Percentiles rank a stretch among this genome's conserved stretches.
Conservation (phyloP, 2,888 invertebrate genomes). For the Stenodema calcarata region DNA sequence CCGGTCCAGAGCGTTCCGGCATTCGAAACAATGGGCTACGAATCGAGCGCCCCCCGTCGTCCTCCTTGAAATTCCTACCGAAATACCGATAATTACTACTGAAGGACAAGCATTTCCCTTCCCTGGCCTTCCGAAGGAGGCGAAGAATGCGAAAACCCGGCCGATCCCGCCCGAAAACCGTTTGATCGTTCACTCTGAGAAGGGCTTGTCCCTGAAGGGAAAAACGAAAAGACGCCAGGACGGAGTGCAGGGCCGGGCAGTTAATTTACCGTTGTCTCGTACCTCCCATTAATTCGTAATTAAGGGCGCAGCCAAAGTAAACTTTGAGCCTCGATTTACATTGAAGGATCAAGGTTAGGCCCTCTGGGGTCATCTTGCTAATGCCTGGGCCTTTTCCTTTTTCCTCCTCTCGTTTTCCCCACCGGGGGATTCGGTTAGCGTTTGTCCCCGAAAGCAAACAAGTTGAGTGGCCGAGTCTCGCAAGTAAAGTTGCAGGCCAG, state of each 20-base stretch:
- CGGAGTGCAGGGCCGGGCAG: background rate
- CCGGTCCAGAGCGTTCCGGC: background rate
- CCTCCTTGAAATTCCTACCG: slow-evolving; percentile 7
- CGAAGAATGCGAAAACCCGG: background rate
- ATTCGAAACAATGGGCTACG: background rate
- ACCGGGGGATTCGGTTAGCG: background rate
- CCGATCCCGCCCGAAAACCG: background rate
- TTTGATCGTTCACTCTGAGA: background rate
- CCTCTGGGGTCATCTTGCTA: background rate
- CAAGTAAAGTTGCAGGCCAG: background rate
- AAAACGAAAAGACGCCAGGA: background rate
- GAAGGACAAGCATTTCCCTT: background rate
- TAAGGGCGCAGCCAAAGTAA: slow-evolving; percentile 34
- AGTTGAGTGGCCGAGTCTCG: background rate
- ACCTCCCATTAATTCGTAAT: slow-evolving; percentile 35
- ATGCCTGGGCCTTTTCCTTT: background rate
- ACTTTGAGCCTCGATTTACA: slow-evolving; percentile 39
- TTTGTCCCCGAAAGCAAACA: background rate
- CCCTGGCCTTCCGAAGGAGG: background rate
- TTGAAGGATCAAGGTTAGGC: slow-evolving; percentile 18
- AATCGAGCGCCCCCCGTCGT: background rate
- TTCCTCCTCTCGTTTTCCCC: background rate
- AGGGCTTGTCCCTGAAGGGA: background rate
- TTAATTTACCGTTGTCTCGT: slow-evolving; percentile 17
- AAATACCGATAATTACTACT: slow-evolving; percentile 23